Evolutionary conservation across 2,797 vertebrate genomes (phyloP).

Genomic region (Sebastes vulpes): DNA sequence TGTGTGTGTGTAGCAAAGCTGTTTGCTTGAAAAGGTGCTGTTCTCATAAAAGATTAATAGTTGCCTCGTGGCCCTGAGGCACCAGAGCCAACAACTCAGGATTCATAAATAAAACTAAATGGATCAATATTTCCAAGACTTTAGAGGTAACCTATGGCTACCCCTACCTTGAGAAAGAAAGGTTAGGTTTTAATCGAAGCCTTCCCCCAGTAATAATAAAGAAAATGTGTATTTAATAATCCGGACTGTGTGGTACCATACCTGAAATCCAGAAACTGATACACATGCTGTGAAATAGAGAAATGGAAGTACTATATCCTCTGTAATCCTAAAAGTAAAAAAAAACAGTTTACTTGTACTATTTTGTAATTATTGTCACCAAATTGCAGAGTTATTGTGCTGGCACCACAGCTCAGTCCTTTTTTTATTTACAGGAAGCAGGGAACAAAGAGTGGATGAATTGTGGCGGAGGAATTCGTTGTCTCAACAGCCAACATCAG

Average conservation of each 20-base stretch:
- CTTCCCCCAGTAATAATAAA: constrained; percentile 65
- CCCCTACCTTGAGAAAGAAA: constrained; percentile 72
- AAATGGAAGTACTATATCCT: neutral
- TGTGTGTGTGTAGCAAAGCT: constrained; percentile 67
- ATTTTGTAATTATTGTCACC: constrained; percentile 4
- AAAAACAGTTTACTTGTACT: constrained; percentile 4
- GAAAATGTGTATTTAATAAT: constrained; percentile 68
- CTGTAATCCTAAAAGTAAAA: constrained; percentile 13
- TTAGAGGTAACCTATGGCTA: constrained; percentile 80
- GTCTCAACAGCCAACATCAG: constrained; percentile 32
- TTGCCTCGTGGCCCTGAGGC: constrained; percentile 81
- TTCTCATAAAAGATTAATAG: constrained; percentile 85
- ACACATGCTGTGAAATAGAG: constrained; percentile 18
- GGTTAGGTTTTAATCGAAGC: constrained; percentile 79
- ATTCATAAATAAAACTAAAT: constrained; percentile 88
- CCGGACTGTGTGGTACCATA: constrained; percentile 10
- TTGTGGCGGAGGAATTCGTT: constrained; percentile 10
- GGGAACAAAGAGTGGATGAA: constrained; percentile 14
- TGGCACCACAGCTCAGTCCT: neutral
- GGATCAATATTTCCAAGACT: constrained; percentile 85
- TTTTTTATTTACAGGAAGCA: constrained; percentile 23
- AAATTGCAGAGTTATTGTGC: constrained; percentile 7
- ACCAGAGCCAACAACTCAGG: constrained; percentile 72
- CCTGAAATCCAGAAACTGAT: constrained; percentile 28
- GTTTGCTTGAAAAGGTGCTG: constrained; percentile 75